Conservation (phyloP, 2,888 invertebrate genomes). For the Drosophila conformis region DNA sequence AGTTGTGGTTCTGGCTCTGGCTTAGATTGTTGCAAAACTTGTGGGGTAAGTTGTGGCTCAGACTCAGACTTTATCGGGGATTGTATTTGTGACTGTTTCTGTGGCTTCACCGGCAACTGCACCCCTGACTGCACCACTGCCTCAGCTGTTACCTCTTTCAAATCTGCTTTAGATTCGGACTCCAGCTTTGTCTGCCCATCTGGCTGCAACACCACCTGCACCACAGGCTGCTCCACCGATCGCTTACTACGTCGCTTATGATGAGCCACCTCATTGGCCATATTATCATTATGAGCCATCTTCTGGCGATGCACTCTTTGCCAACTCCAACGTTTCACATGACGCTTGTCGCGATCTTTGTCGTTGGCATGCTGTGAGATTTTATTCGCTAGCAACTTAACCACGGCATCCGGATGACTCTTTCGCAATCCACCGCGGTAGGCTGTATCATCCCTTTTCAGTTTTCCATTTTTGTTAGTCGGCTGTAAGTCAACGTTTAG, state of each 20-base stretch:
- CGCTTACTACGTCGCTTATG: conserved; percentile 35
- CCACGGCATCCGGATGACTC: conserved; percentile 51
- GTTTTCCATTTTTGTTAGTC: not conserved
- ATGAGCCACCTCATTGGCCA: not conserved
- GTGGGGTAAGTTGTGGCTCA: not conserved
- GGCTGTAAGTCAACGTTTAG: not conserved
- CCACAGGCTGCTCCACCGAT: conserved; percentile 13
- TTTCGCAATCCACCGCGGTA: not conserved
- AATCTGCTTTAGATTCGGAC: not conserved
- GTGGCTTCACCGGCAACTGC: not conserved
- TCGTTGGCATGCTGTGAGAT: conserved; percentile 31
- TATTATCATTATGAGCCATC: conserved; percentile 1
- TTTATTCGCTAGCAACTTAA: conserved; percentile 61
- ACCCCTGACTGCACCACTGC: not conserved
- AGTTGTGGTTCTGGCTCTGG: not conserved
- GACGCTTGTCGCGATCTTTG: conserved; percentile 52
- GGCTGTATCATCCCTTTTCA: not conserved
- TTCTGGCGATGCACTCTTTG: conserved; percentile 20
- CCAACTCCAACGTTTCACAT: conserved; percentile 22
- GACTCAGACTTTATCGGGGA: not conserved
- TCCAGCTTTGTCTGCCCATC: not conserved
- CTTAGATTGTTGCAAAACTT: not conserved
- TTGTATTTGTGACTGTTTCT: not conserved
- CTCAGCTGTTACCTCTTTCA: not conserved
- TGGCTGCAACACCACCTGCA: not conserved